Evolutionary conservation across 2,888 invertebrate species (phyloP), one percentile per base, ranked within the genome.

Genomic region (Drosophila siamana): DNA sequence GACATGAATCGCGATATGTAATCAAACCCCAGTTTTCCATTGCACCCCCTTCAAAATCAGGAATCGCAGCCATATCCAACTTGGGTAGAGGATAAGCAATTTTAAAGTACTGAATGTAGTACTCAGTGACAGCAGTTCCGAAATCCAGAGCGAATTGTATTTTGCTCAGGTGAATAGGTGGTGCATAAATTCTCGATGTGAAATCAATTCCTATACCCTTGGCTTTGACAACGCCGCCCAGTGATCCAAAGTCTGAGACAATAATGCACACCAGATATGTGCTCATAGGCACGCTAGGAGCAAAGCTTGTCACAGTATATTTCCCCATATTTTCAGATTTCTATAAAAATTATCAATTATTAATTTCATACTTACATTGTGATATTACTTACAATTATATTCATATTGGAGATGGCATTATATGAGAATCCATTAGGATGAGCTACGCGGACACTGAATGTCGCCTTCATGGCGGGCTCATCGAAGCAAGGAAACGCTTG

Each of bases 21-120:
- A 99, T 96, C 33, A 99, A 93, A 1, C 94, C 94, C 99, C 99
- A 99, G 97, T 93, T 98, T 96, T 98, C 99, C 94, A 98, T 99
- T 0, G 98, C 98, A 2, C 98, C 98, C 0, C 91, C 89, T 4
- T 87, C 78, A 51, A 90, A 91, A 66, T 92, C 92, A 0, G 91
- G 92, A 16, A 92, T 91, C 6, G 91, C 92, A 43, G 86, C 90
- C 91, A 91, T 90, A 56, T 92, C 91, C 89, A 98, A 93, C 93
- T 98, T 98, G 9, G 97, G 97, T 26, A 98, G 92, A 0, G 98
- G 98, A 92, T 97, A 98, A 19, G 94, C 93, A 55, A 98, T 95
- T 78, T 94, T 93, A 91, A 98, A 98, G 89, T 97, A 96, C 24
- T 95, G 92, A 48, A 97, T 95, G 86, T 96, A 98, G 90, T 94